phyloP scores from a whole-genome alignment of 1,140 invertebrate genomes.

The Ptiloglossa arizonensis region DNA sequence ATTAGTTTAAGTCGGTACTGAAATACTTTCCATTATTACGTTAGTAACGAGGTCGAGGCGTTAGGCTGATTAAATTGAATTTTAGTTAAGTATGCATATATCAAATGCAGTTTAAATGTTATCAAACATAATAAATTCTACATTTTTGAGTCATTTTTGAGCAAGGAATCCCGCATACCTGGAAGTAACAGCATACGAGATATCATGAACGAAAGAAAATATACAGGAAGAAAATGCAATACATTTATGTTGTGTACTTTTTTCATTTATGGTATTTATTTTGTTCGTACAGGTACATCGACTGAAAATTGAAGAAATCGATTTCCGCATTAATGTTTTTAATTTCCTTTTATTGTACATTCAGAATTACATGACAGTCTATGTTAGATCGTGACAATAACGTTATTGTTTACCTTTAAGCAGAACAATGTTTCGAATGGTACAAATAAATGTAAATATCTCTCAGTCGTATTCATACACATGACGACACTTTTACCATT shows the following conservation, averaged over 20 bases:
- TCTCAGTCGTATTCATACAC: conserved; percentile 14
- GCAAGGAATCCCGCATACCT: no score
- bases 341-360: conserved; percentile 40
- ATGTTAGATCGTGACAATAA: conserved; percentile 31
- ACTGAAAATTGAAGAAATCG: conserved; percentile 17
- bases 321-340: conserved; percentile 6
- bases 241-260: background rate
- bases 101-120: no score
- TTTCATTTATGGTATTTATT: background rate
- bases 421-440: conserved; percentile 10
- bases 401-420: conserved; percentile 24
- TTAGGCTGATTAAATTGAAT: no score
- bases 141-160: no score
- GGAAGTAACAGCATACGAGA: background rate
- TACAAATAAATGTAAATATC: conserved; percentile 1
- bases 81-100: no score
- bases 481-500: background rate
- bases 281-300: background rate
- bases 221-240: background rate
- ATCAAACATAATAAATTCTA: no score
- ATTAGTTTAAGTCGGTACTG: no score
- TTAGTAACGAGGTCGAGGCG: no score
- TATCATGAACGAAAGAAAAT: background rate
- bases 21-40: no score
- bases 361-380: conserved; percentile 41